Evolutionary conservation across 2,113 vertebrate species (phyloP), one percentile per base, ranked within the genome.

Genomic region (Rhegmatorhina hoffmannsi): DNA sequence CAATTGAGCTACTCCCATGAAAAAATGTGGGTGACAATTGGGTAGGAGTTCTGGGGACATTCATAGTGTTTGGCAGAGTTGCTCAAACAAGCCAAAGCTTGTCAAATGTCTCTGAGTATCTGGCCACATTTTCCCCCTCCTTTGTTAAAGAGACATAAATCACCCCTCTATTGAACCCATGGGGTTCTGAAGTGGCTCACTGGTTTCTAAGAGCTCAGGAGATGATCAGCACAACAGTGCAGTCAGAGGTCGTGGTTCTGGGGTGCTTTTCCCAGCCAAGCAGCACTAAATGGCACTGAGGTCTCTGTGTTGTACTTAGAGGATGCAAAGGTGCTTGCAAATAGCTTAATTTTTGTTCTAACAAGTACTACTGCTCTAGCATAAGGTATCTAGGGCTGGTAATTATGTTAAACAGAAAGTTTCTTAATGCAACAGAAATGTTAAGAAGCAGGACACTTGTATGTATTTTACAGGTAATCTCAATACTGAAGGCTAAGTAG

Each of bases 21-120:
- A 47, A 13, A 36, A 43, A 59, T 2, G 21, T 0, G 1, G 19
- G 43, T 66, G 56, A 66, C 68, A 29, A 12, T 10, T 1, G 1
- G 17, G 28, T 17, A 64, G 34, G 24, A 56, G 40, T 72, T 63
- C 70, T 63, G 43, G 43, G 46, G 33, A 55, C 17, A 11, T 34
- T 13, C 1, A 1, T 29, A 20, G 12, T 3, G 17, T 43, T 62
- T 28, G 47, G 53, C 36, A 36, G 28, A 76, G 25, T 26, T 59
- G 31, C 74, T 94, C 63, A 59, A 66, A 83, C 38, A 78, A 78
- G 49, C 53, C 46, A 46, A 85, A 74, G 21, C 72, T 81, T 60
- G 26, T 63, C 49, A 53, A 46, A 44, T 43, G 56, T 47, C 58
- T 28, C n/a, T 16, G 62, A 44, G 33, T 40, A 55, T 26, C 66